Percentiles rank a stretch among this genome's conserved stretches.
Evolutionary conservation across 1,140 invertebrate species (phyloP).

Genomic region (Drosophila lacteicornis): DNA sequence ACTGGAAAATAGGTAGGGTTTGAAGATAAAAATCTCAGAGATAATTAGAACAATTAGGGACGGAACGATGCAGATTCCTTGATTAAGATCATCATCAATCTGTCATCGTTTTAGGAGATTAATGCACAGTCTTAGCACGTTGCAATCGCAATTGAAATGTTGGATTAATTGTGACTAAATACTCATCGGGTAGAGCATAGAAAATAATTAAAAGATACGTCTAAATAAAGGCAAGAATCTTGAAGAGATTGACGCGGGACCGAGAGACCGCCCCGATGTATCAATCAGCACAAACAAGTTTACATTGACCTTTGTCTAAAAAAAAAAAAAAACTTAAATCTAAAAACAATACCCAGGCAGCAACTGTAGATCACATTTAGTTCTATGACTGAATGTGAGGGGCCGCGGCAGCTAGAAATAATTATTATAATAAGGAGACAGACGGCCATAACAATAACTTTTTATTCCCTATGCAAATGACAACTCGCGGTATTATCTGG

Average conservation of each 20-base stretch:
- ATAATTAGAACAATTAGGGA: not conserved
- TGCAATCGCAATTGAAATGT: slow-evolving; percentile 52
- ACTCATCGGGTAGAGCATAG: slow-evolving; percentile 62
- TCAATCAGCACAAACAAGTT: slow-evolving; percentile 43
- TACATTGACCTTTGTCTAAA: slow-evolving; percentile 39
- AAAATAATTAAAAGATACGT: slow-evolving; percentile 61
- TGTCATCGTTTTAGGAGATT: slow-evolving; percentile 27
- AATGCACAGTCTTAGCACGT: slow-evolving; percentile 15
- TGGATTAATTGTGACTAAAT: slow-evolving; percentile 72
- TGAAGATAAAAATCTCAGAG: not conserved
- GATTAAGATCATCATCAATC: slow-evolving; percentile 26
- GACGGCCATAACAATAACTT: slow-evolving; percentile 53
- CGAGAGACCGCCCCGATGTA: slow-evolving; percentile 19
- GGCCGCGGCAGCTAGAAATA: slow-evolving; percentile 12
- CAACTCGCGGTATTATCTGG: slow-evolving; percentile 28
- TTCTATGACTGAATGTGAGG: slow-evolving; percentile 25
- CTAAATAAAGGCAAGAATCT: slow-evolving; percentile 51
- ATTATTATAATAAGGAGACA: slow-evolving; percentile 40
- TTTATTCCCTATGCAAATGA: slow-evolving; percentile 61
- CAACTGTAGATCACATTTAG: slow-evolving; percentile 32
- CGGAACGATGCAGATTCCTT: too few relatives aligned
- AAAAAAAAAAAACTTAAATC: not conserved
- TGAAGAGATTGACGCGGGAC: slow-evolving; percentile 38
- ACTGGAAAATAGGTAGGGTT: not conserved
- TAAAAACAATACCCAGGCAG: slow-evolving; percentile 8